Evolutionary conservation across 2,888 invertebrate species (phyloP).

Genomic region (Zygothrica quintamaculata): DNA sequence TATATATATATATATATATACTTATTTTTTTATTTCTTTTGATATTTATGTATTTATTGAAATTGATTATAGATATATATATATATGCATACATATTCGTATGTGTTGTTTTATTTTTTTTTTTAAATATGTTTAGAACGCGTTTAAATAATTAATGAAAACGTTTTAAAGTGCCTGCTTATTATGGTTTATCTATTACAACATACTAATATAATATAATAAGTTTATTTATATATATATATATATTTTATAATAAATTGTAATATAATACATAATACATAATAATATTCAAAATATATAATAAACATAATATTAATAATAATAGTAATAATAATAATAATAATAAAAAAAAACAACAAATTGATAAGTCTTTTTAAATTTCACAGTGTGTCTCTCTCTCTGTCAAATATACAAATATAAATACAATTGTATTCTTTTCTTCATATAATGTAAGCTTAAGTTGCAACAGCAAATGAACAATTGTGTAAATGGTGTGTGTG

Average conservation of each 20-base stretch:
- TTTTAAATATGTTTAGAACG: conserved; percentile 14
- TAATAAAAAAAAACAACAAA: conserved; percentile 69
- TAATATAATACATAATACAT: conserved; percentile 38
- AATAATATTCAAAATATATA: conserved; percentile 43
- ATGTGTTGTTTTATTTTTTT: conserved; percentile 2
- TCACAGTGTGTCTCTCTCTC: conserved; percentile 80
- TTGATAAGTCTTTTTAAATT: conserved; percentile 82
- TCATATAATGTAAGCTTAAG: conserved; percentile 44
- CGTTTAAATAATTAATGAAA: conserved; percentile 37
- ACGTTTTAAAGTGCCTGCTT: conserved; percentile 42
- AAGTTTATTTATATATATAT: conserved; percentile 9
- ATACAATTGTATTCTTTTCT: conserved; percentile 40
- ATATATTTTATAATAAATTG: conserved; percentile 15
- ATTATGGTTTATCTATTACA: conserved; percentile 42
- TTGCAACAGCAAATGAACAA: conserved; percentile 62
- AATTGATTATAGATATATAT: conserved; percentile 13
- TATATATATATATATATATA: too few relatives aligned
- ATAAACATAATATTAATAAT: conserved; percentile 42
- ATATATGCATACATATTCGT: conserved; percentile 4
- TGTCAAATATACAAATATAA: conserved; percentile 61
- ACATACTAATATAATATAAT: conserved; percentile 43
- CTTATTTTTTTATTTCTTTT: not conserved
- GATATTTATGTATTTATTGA: not conserved
- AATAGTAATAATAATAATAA: conserved; percentile 41
- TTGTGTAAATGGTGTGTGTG: conserved; percentile 9